Base-by-base conservation (phyloP, 64 coral and sea anemone species). In the Platygyra sinensis region DNA sequence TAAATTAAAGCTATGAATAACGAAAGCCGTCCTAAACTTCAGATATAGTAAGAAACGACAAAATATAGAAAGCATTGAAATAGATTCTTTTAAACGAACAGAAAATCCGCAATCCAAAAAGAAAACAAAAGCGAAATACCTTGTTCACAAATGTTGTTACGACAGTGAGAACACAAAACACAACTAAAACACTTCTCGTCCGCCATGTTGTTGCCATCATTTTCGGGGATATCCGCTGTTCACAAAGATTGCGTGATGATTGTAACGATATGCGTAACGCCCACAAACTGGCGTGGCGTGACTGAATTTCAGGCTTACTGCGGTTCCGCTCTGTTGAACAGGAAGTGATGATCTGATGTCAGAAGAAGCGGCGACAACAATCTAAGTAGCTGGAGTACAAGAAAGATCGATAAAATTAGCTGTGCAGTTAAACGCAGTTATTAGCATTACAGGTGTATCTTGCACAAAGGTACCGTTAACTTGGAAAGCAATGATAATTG, bases 121-220 rank as follows among this genome's bases (percentile, higher is more conserved):
- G 38, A 39, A 2, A 39, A 39, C 38, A 39, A 39, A 39, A 39
- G 5, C 38, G 38, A 36, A 59, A 33, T 71, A 96, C 94, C 94
- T 96, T 96, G 87, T 96, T 96, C 15, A 88, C 92, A 39, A 96
- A 77, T 38, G 86, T 93, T 10, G 91, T 93, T 77, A 93, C 62
- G 10, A 89, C 49, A 32, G 87, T 79, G 55, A 96, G 65, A 72
- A 31, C 17, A 74, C 86, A 93, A 79, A 90, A 93, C 31, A 0
- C 64, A 2, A 54, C 69, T 18, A 96, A 13, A 32, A 75, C 7
- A 52, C 76, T 14, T 3, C 67, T 62, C 18, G 80, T 93, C 91
- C 90, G 94, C 94, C 94, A 96, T 93, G 83, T 96, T 96, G 87
- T 31, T 73, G 13, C 80, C 77, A 59, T 92, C 30, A 72, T 79